Base-by-base conservation (phyloP, 2,888 invertebrate species). In the Lepeophtheirus nordmannii region DNA sequence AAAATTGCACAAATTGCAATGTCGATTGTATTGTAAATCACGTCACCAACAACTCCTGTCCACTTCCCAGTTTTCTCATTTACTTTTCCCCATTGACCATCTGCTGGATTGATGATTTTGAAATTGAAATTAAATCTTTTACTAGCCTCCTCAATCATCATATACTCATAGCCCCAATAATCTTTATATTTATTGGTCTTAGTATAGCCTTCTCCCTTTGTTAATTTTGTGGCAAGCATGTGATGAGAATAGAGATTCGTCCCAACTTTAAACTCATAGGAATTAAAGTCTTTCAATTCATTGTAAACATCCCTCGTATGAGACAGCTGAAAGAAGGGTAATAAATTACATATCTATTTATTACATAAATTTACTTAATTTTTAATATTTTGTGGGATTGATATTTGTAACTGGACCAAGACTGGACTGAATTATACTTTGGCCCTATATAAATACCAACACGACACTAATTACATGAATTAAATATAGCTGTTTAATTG, bases 21-120 rank as follows among this genome's bases (percentile, higher is more conserved):
- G 9, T 64, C 64, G 41, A 41, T 23, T 17, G 17, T 23, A 14
- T 56, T 37, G 1, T 11, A 20, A 14, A 37, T 30, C 7, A 56
- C 64, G 11, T 64, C 46, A 8, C 23, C 64, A 20, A 64, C 46
- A 23, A 56, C 23, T 23, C 64, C 64, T 40, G 64, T 56, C 53
- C 57, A 64, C 23, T 46, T 64, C 1, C 64, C 64, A 64, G 39
- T 41, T 10, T 22, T 23, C 9, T 64, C 64, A 46, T 46, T 46
- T 23, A 64, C 17, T 17, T 64, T 39, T 20, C 64, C 64, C 64
- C 64, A 64, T 20, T 64, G 39, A 10, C 64, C 64, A 64, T 64
- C 64, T n/a, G 60, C 30, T 1, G 60, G 60, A 30, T 60, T 60
- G 17, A 30, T 17, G 1, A 60, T 23, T 17, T 20, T 60, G 38